Conservation (phyloP, 2,797 vertebrate species). For the Cheirogaleus major region DNA sequence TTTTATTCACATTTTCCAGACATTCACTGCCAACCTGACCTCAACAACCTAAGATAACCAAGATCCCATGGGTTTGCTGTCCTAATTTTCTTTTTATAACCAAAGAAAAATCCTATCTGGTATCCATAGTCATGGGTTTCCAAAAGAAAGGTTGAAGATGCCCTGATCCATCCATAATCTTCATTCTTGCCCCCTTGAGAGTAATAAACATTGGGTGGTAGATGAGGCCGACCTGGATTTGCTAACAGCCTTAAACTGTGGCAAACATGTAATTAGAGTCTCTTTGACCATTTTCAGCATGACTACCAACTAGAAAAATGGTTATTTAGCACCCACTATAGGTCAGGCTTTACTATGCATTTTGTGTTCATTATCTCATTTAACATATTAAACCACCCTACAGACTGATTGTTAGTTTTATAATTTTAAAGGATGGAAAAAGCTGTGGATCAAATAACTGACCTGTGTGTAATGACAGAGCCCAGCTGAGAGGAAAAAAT, state of each 20-base stretch:
- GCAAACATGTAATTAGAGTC: neutral
- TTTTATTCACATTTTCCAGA: constrained; percentile 41
- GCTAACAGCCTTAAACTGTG: neutral
- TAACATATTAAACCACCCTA: neutral
- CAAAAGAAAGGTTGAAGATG: neutral
- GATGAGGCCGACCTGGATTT: neutral
- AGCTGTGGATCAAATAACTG: neutral
- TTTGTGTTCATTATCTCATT: constrained; percentile 12
- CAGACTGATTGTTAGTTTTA: constrained; percentile 6
- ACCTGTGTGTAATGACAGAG: neutral
- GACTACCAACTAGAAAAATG: neutral
- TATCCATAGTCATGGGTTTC: neutral
- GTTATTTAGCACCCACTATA: neutral
- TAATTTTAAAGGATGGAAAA: neutral
- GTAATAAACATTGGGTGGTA: neutral
- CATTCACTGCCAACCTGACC: neutral
- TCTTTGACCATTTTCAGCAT: neutral
- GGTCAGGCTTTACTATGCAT: neutral
- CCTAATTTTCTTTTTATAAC: neutral
- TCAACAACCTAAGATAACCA: neutral
- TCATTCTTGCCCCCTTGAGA: neutral
- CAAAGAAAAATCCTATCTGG: neutral
- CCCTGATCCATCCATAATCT: neutral
- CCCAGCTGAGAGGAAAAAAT: neutral
- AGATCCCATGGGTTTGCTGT: neutral